Conservation (phyloP, 1,140 invertebrate species). For the Pachyrhynchus sulphureomaculatus region DNA sequence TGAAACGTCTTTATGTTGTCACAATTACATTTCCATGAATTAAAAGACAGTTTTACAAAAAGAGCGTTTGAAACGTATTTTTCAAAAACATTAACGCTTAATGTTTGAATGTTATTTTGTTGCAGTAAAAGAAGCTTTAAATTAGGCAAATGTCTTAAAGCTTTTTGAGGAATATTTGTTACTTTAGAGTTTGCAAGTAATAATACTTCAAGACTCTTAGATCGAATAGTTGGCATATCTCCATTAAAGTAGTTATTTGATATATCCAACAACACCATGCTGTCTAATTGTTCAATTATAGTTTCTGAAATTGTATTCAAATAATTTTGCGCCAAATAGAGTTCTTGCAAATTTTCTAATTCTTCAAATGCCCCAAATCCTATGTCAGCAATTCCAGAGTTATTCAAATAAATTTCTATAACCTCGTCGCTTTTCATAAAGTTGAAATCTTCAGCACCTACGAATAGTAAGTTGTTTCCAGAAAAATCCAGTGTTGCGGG, state of each 20-base stretch:
- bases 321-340: constrained; percentile 41
- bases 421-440: constrained; percentile 39
- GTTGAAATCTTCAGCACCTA: constrained; percentile 35
- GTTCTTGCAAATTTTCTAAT: constrained; percentile 39
- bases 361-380: constrained; percentile 35
- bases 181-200: constrained; percentile 38
- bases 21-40: constrained; percentile 43
- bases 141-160: constrained; percentile 37
- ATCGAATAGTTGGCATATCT: constrained; percentile 39
- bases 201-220: constrained; percentile 36
- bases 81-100: constrained; percentile 37
- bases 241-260: constrained; percentile 40
- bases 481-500: constrained; percentile 44
- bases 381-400: constrained; percentile 38
- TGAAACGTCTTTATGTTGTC: constrained; percentile 41
- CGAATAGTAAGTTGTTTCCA: constrained; percentile 32
- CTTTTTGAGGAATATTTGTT: constrained; percentile 25
- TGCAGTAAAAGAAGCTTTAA: constrained; percentile 39
- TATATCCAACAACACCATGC: constrained; percentile 39
- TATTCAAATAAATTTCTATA: constrained; percentile 42
- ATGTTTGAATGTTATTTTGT: constrained; percentile 42
- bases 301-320: constrained; percentile 35
- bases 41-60: constrained; percentile 36
- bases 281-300: constrained; percentile 32
- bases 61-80: constrained; percentile 10